Conservation (phyloP, 2,797 vertebrate species). For the Notoglanidium macrostoma region DNA sequence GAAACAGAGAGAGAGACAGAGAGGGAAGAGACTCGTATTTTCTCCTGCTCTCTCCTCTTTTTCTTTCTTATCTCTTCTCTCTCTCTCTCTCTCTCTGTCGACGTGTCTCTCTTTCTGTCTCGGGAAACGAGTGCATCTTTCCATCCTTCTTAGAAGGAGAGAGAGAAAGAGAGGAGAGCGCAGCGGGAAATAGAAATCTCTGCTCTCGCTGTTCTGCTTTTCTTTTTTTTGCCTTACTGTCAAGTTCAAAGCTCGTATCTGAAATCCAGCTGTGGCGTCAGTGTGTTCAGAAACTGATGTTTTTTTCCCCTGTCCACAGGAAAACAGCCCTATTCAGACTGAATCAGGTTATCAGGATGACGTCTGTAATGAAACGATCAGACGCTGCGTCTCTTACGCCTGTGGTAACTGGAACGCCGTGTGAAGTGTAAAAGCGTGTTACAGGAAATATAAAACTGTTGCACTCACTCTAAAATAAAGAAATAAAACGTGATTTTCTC, state of each 20-base stretch:
- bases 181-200: background rate
- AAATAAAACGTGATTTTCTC: background rate
- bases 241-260: no score
- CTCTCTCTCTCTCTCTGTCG: no score
- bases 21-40: background rate
- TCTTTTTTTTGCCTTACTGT: background rate
- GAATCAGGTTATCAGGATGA: background rate
- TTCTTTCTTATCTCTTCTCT: no score
- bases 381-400: no score
- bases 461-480: background rate
- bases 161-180: background rate
- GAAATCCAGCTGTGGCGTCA: no score
- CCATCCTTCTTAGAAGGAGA: background rate
- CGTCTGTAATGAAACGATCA: no score
- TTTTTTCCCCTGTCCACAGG: no score
- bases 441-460: background rate
- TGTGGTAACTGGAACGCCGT: background rate
- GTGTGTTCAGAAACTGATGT: no score
- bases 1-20: background rate
- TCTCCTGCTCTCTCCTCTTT: background rate
- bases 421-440: background rate
- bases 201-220: background rate
- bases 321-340: background rate
- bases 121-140: no score
- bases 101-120: no score